Evolutionary conservation across 2,888 invertebrate genomes (phyloP).

Genomic region (Eumerus sabulonum): DNA sequence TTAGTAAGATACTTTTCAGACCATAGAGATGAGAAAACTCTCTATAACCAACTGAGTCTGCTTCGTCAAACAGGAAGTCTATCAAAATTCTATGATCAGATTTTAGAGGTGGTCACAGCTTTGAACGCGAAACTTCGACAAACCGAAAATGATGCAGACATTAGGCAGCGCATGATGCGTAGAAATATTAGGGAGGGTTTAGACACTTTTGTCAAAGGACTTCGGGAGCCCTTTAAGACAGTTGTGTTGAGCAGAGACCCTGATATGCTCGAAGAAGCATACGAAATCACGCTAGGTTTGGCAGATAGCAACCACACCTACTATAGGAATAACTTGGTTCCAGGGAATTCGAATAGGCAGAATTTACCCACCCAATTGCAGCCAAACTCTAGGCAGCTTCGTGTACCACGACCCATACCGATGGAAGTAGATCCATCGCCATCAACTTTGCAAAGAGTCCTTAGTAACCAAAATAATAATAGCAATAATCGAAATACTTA

Average conservation of each 20-base stretch:
- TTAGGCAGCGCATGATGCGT: background rate
- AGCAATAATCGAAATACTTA: too few species aligned
- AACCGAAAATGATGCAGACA: background rate
- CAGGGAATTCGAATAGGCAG: background rate
- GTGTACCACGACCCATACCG: too few species aligned
- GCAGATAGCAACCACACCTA: too few species aligned
- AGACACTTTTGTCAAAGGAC: slow-evolving; percentile 1
- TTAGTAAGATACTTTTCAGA: slow-evolving; percentile 2
- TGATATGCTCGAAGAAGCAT: too few species aligned
- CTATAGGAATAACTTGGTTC: background rate
- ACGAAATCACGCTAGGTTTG: too few species aligned
- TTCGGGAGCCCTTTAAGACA: slow-evolving; percentile 1
- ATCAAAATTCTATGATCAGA: background rate
- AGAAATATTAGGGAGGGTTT: slow-evolving; percentile 3
- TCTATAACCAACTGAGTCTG: slow-evolving; percentile 4
- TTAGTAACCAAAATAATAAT: background rate
- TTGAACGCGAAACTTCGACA: background rate
- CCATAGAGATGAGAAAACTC: slow-evolving; percentile 1
- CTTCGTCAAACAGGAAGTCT: slow-evolving; percentile 5
- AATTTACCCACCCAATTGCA: too few species aligned
- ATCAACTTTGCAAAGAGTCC: background rate
- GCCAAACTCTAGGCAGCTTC: background rate
- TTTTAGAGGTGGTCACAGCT: background rate
- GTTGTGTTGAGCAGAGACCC: too few species aligned
- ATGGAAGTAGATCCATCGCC: slow-evolving; percentile 1